Evolutionary conservation across 2,797 vertebrate species (phyloP), one percentile per base, ranked within the genome.

Genomic region (Pseudochirops cupreus): DNA sequence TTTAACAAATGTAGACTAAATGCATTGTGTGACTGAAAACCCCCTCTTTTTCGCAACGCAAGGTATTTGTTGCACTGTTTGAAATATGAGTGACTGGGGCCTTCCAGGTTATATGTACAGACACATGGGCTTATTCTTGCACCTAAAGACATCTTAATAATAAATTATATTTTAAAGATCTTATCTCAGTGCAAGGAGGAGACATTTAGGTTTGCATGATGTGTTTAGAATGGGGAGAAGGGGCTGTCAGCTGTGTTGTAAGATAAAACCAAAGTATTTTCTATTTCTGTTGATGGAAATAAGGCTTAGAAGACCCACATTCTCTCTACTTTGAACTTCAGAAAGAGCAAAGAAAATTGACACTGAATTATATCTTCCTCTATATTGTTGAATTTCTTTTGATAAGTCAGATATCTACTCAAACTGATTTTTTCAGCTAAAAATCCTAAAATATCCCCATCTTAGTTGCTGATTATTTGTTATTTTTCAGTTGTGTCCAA

Each of bases 1-100:
- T 97, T 98, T 96, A 97, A 95, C 14, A 91, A 96, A 96, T 90
- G 91, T 93, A 91, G 57, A 56, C 93, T 92, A 95, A 94, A 90
- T 97, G 94, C 91, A 95, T 96, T 97, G 94, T 93, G 90, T 93
- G 93, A 94, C 31, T 50, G 26, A 26, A 33, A 93, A 94, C 4
- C 91, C 95, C 62, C 74, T 97, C 97, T 9, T 18, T 96, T 97
- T 96, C 46, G 57, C 97, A 93, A 96, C 94, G 58, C 5, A 93
- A 95, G 33, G 93, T 55, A 74, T 92, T 94, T 96, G 11, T 93
- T 94, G 39, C 92, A 50, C 7, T 82, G 50, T 39, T 46, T 82
- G 74, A 82, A 82, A 90, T 95, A 55, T 97, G 82, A 96, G 67
- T 96, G 96, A 92, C 39, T 56, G 14, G 7, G 67, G 21, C 3